Evolutionary conservation across 2,888 invertebrate genomes (phyloP).

Genomic region (Marasmarcha lunaedactyla): DNA sequence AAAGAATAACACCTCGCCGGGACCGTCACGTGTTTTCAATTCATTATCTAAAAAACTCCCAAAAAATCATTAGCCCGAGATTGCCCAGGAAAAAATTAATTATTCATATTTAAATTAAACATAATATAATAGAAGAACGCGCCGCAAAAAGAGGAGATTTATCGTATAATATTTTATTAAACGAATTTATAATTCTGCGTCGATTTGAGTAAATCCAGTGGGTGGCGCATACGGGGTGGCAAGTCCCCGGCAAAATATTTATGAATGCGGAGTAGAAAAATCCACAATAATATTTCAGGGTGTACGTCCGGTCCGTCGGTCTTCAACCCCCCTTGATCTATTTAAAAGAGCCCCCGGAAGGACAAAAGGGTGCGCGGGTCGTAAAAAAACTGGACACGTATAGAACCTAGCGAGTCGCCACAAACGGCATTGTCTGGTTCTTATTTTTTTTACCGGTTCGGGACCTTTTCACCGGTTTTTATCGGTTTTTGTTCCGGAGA

Average conservation of each 20-base stretch:
- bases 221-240: constrained; percentile 19
- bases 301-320: constrained; percentile 47
- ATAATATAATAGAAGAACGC: constrained; percentile 67
- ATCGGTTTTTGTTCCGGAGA: constrained; percentile 70
- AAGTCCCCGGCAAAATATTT: constrained; percentile 53
- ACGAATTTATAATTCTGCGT: constrained; percentile 68
- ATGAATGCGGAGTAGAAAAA: constrained; percentile 69
- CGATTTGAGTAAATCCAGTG: constrained; percentile 56
- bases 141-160: constrained; percentile 56
- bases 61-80: constrained; percentile 68
- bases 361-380: constrained; percentile 61
- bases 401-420: constrained; percentile 41
- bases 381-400: constrained; percentile 67
- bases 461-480: constrained; percentile 63
- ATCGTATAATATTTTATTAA: constrained; percentile 70
- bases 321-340: constrained; percentile 66
- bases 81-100: constrained; percentile 66
- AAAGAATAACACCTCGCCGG: constrained; percentile 60
- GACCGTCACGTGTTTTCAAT: constrained; percentile 63
- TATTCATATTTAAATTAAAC: constrained; percentile 71
- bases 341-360: constrained; percentile 68
- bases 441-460: constrained; percentile 67
- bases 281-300: constrained; percentile 70
- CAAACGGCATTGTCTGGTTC: constrained; percentile 58
- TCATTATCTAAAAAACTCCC: constrained; percentile 64